Evolutionary conservation across 2,113 vertebrate species (phyloP).

Genomic region (Choloepus hoffmanni): DNA sequence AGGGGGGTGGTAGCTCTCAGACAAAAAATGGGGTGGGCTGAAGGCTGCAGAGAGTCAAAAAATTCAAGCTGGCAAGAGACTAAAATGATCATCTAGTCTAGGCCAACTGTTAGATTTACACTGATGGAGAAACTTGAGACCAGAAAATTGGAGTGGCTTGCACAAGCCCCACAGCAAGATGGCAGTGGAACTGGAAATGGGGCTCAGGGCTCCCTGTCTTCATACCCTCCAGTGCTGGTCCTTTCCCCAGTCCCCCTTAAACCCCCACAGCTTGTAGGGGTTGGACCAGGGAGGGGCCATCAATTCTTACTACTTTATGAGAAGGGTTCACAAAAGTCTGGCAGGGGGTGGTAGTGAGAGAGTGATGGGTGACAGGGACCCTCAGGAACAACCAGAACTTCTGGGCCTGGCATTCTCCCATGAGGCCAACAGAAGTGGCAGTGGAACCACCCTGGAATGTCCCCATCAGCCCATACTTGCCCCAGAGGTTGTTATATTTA

Average conservation of each 20-base stretch:
- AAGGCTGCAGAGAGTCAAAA: not conserved
- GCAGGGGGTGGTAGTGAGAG: not conserved
- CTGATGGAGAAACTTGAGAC: not conserved
- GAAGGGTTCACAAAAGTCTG: not conserved
- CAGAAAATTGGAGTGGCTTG: not conserved
- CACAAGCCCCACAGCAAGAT: not conserved
- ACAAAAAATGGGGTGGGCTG: not conserved
- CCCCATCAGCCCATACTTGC: not conserved
- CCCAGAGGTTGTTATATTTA: not conserved
- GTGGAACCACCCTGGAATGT: not conserved
- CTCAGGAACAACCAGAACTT: not conserved
- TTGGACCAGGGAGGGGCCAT: not conserved
- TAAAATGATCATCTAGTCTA: not conserved
- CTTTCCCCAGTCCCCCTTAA: not conserved
- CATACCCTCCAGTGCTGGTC: not conserved
- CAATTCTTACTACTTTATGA: not conserved
- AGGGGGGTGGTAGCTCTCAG: not conserved
- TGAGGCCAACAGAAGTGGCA: not conserved
- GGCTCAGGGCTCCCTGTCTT: not conserved
- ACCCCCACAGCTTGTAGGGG: not conserved
- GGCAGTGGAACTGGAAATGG: not conserved
- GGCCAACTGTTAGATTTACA: not conserved
- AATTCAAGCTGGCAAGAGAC: not conserved
- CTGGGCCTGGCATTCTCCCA: not conserved
- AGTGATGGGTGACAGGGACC: not conserved